Base-by-base conservation (phyloP, 2,113 vertebrate species). In the Burhinus oedicnemus region DNA sequence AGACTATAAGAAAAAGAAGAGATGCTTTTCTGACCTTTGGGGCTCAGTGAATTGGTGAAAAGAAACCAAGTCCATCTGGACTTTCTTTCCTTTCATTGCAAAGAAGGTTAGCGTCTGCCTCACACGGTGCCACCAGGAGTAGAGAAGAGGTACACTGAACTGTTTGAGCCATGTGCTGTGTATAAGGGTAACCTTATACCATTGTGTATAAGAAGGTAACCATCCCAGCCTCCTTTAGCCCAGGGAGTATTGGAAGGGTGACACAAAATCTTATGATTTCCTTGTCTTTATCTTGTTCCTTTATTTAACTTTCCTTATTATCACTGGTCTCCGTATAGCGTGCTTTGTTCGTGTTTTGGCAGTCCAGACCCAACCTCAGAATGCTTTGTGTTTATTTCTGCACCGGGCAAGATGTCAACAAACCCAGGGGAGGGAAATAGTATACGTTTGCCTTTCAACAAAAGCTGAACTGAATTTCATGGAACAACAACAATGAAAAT, bases 321-420 rank as follows among this genome's bases (percentile, higher is more conserved):
- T 69, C 36, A 32, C 30, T 60, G 38, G 12, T 76, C 34, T 54
- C 5, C 3, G 0, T 49, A 12, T 4, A 23, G 29, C 32, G 25
- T 1, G 5, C 44, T 92, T 92, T 87, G 77, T 94, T 95, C 42
- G 3, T 49, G 47, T 90, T 87, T 89, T 96, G 92, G 65, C 72
- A 95, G 42, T 76, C 34, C 69, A 87, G 40, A 45, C 12, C 14
- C 52, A 84, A 3, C 55, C 74, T 83, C 36, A 57, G 74, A 87
- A 82, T 68, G 62, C 44, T 89, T 83, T 78, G 23, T 89, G 78
- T 90, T 93, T 94, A 44, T 68, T 91, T 87, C 44, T 89, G 81
- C 76, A 23, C 86, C 69, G 61, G 29, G 69, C 30, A 91, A 65
- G 72, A 68, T 89, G 72, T 92, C 90, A 92, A 49, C 68, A 97